Percentiles rank a stretch among this genome's conserved stretches.
Conservation (phyloP, 2,113 vertebrate genomes). For the crab-eating macaque (Macaca fascicularis) region DNA sequence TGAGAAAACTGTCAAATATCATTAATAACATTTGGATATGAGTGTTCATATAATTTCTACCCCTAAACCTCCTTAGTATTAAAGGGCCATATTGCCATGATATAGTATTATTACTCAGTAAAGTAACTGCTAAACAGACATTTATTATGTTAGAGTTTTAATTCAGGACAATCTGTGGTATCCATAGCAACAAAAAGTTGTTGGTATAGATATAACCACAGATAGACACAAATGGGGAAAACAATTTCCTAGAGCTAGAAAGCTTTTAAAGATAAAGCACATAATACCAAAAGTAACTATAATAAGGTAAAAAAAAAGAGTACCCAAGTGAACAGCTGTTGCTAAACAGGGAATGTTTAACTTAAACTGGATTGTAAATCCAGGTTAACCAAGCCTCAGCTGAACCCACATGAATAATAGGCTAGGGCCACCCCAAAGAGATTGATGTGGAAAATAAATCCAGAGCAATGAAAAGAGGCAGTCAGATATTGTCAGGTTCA, state of each 20-base stretch:
- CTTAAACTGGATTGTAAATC: background rate
- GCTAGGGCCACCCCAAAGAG: background rate
- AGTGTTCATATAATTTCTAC: background rate
- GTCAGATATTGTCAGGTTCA: background rate
- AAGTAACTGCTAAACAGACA: slow-evolving; percentile 9
- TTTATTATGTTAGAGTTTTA: background rate
- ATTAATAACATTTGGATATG: background rate
- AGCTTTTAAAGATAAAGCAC: background rate
- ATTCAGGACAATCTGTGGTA: background rate
- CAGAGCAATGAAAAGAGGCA: background rate
- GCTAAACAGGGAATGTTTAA: background rate
- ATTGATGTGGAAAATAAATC: background rate
- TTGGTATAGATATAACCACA: background rate
- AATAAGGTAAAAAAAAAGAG: background rate
- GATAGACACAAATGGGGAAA: background rate
- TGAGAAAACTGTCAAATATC: background rate
- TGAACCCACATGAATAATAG: background rate
- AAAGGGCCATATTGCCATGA: background rate
- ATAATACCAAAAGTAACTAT: background rate
- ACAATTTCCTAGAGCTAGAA: background rate
- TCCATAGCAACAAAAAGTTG: slow-evolving; percentile 1
- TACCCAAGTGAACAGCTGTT: background rate
- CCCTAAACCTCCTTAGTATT: background rate
- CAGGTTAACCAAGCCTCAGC: background rate
- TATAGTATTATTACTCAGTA: background rate